Percentiles rank a stretch among this genome's conserved stretches.
Evolutionary conservation across 2,113 vertebrate species (phyloP).

Genomic region (Coryphaenoides rupestris): DNA sequence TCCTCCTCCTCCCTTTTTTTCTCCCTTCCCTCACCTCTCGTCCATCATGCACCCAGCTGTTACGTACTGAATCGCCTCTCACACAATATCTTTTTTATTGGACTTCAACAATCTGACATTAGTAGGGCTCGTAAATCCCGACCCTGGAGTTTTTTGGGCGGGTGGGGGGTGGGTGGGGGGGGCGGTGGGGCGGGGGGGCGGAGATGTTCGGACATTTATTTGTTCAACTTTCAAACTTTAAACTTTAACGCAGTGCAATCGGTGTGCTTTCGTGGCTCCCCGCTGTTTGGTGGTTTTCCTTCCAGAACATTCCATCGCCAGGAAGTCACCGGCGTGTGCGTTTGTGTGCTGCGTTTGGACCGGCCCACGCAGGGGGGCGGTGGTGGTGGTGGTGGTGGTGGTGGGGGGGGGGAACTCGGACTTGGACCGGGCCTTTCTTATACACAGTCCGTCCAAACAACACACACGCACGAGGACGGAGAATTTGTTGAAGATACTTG

Average conservation of each 20-base stretch:
- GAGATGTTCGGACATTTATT: conserved; percentile 48
- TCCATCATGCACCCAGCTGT: conserved; percentile 13
- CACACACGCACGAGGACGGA: conserved; percentile 16
- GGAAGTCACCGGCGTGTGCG: conserved; percentile 43
- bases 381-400: too few relatives aligned
- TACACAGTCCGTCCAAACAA: conserved; percentile 41
- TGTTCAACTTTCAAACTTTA: conserved; percentile 60
- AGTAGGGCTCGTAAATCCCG: conserved; percentile 38
- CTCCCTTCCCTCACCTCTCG: conserved; percentile 1
- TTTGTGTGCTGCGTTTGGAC: too few relatives aligned
- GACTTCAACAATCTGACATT: conserved; percentile 49
- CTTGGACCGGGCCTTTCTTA: conserved; percentile 44
- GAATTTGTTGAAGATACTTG: conserved; percentile 34
- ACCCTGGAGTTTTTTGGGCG: conserved; percentile 22
- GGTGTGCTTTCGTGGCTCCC: conserved; percentile 48
- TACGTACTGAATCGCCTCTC: conserved; percentile 24
- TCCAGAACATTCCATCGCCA: conserved; percentile 49
- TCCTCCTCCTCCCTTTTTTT: too few relatives aligned
- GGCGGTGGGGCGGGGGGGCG: too few relatives aligned
- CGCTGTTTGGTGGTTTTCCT: conserved; percentile 52
- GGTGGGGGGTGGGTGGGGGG: too few relatives aligned
- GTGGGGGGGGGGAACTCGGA: conserved; percentile 40
- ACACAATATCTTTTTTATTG: conserved; percentile 50
- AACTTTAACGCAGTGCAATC: too few relatives aligned
- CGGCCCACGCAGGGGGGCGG: too few relatives aligned